phyloP scores from a whole-genome alignment of 1,140 invertebrate species.

The Lanistes nyassanus region DNA sequence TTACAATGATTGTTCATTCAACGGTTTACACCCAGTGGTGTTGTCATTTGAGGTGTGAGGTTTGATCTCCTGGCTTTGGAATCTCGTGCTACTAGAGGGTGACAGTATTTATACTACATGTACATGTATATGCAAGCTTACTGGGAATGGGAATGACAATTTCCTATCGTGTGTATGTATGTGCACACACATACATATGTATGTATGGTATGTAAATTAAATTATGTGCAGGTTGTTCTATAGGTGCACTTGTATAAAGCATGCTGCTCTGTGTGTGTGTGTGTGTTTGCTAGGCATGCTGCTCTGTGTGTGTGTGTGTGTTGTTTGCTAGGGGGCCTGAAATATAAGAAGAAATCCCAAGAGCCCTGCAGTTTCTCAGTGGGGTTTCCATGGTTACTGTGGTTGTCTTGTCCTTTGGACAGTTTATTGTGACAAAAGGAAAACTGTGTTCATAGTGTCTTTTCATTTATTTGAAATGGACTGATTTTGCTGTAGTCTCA shows the following conservation, averaged over 20 bases:
- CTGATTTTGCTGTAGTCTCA: too few species aligned
- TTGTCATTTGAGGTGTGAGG: neutral
- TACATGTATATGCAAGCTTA: neutral
- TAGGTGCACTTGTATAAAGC: neutral
- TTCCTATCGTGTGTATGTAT: too few species aligned
- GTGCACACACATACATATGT: neutral
- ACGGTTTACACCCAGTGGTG: neutral
- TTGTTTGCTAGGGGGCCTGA: too few species aligned
- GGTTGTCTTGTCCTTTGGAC: too few species aligned
- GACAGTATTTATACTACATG: neutral
- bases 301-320: constrained; percentile 9
- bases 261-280: neutral
- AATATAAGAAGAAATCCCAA: too few species aligned
- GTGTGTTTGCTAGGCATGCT: neutral
- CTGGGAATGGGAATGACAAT: neutral
- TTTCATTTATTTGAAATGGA: too few species aligned
- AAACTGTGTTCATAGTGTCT: too few species aligned
- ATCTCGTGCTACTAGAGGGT: neutral
- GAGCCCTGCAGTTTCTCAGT: too few species aligned
- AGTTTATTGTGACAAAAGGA: too few species aligned
- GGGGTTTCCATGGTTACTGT: too few species aligned
- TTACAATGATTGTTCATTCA: neutral
- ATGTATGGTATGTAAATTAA: neutral
- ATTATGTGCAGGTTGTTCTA: neutral
- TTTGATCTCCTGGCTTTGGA: neutral